Percentiles rank a stretch among this genome's conserved stretches.
Evolutionary conservation across 2,888 invertebrate species (phyloP).

Genomic region (Eupithecia subfuscata): DNA sequence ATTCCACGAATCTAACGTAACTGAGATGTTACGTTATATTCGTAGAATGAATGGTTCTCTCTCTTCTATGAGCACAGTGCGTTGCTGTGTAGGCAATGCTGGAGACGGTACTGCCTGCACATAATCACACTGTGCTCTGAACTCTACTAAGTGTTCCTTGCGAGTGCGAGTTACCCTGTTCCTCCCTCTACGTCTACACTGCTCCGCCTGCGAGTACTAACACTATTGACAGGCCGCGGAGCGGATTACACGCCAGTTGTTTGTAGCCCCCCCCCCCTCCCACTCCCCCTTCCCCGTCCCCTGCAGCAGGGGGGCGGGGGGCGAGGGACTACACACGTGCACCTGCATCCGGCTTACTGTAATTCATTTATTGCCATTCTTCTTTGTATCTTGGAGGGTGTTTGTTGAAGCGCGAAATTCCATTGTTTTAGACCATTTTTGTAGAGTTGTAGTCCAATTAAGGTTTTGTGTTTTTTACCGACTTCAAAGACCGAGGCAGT

Average conservation of each 20-base stretch:
- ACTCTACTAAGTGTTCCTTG: not conserved
- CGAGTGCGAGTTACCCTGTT: not conserved
- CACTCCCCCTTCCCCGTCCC: not conserved
- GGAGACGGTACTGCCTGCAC: not conserved
- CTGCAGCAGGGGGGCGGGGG: not conserved
- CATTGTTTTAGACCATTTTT: not conserved
- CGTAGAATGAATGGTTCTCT: too few species aligned
- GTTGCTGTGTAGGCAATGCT: too few species aligned
- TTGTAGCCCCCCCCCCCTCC: not conserved
- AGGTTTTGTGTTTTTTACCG: not conserved
- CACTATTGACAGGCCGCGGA: not conserved
- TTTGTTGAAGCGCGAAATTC: not conserved
- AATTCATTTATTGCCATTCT: constrained; percentile 12
- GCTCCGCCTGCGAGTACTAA: not conserved
- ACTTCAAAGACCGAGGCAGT: not conserved
- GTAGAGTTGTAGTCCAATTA: not conserved
- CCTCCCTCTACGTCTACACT: not conserved
- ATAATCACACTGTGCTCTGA: not conserved
- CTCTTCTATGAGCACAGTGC: too few species aligned
- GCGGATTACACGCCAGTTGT: not conserved
- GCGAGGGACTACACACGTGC: not conserved
- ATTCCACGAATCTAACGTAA: not conserved
- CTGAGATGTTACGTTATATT: too few species aligned
- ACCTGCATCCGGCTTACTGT: not conserved
- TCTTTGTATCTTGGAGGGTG: not conserved